These are phyloP conservation scores for Masticophis lateralis DNA, from an alignment of 2,797 vertebrate species.

Conservation along the genomic window DNA sequence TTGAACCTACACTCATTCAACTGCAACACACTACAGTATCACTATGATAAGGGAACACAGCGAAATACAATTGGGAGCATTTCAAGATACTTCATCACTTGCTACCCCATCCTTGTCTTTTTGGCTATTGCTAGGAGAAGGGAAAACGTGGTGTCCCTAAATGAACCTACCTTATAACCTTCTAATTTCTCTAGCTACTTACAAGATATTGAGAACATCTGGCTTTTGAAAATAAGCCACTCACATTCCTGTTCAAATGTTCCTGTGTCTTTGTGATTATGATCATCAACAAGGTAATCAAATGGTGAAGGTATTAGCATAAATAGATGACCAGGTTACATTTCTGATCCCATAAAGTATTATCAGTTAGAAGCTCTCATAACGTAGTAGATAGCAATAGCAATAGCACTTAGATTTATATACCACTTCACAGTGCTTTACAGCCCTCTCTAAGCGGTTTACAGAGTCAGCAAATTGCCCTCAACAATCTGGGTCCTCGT, in stretches of 20 bases:
- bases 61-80: neutral
- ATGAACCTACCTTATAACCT: neutral
- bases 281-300: neutral
- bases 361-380: neutral
- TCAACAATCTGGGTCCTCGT: too few relatives aligned
- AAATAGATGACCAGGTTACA: neutral
- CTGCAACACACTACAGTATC: neutral
- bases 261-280: neutral
- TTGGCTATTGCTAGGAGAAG: neutral
- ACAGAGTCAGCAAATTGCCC: too few relatives aligned
- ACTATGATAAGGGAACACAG: neutral
- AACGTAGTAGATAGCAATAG: neutral
- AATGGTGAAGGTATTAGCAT: neutral
- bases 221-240: neutral
- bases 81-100: neutral
- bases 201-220: neutral
- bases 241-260: neutral
- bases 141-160: neutral
- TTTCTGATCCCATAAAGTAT: neutral
- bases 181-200: neutral
- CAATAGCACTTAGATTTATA: too few relatives aligned
- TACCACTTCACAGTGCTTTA: too few relatives aligned
- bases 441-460: too few relatives aligned
- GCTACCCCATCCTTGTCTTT: neutral
- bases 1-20: neutral